These are phyloP conservation scores for Graptemys geographica DNA, from an alignment of 2,797 vertebrate genomes.

Conservation along the genomic window DNA sequence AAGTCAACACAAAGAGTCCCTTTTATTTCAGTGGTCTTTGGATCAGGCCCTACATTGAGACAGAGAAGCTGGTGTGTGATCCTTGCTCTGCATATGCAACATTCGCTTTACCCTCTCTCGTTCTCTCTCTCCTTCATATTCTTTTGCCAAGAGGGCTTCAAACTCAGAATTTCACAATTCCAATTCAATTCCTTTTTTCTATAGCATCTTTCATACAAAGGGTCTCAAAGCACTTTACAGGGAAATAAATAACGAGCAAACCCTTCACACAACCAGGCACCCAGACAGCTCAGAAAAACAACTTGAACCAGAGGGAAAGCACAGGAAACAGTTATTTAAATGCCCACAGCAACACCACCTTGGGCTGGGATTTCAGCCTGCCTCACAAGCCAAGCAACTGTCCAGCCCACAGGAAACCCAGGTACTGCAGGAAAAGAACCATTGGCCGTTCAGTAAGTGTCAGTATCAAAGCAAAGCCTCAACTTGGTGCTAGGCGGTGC, in stretches of 20 bases:
- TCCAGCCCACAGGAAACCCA: background rate
- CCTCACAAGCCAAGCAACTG: background rate
- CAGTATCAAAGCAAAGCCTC: background rate
- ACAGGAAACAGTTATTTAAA: background rate
- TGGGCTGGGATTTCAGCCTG: background rate
- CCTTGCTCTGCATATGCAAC: background rate
- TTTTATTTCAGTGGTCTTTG: background rate
- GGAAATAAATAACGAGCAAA: constrained; percentile 40
- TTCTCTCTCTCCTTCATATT: constrained; percentile 10
- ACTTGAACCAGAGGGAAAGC: background rate
- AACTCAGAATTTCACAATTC: constrained; percentile 20
- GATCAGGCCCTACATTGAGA: background rate
- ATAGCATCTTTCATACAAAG: background rate
- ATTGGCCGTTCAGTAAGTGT: background rate
- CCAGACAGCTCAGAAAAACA: background rate
- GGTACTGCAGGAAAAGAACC: background rate
- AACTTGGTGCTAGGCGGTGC: background rate
- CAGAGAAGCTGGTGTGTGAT: background rate
- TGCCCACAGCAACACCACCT: fast-evolving
- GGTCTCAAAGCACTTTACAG: constrained; percentile 1
- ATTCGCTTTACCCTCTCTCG: background rate
- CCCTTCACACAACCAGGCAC: background rate
- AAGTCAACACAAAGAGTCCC: background rate
- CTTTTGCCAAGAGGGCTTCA: background rate
- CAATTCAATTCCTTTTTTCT: constrained; percentile 10